phyloP scores from a whole-genome alignment of 2,113 vertebrate species.

The Odocoileus hemionus region DNA sequence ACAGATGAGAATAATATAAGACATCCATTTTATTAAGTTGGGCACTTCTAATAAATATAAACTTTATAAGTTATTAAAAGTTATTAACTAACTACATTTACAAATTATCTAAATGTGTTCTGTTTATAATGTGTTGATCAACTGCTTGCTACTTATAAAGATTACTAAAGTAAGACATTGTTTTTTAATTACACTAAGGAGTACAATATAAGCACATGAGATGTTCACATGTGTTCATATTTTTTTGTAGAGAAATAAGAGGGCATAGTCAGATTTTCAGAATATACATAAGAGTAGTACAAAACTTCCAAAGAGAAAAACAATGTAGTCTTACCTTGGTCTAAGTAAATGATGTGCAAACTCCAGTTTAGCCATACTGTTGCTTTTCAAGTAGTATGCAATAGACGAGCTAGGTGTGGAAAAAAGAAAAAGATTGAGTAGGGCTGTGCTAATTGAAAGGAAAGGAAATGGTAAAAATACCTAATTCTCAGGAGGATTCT shows the following conservation, averaged over 20 bases:
- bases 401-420: not conserved
- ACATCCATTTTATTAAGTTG: not conserved
- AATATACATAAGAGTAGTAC: not conserved
- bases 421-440: not conserved
- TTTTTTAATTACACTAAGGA: not conserved
- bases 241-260: not conserved
- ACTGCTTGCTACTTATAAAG: not conserved
- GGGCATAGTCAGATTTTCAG: not conserved
- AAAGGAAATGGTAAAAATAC: not conserved
- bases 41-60: not conserved
- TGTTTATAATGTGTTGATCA: not conserved
- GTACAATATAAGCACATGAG: not conserved
- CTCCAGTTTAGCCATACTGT: not conserved
- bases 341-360: not conserved
- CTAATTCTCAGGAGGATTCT: not conserved
- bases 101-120: not conserved
- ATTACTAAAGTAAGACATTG: not conserved
- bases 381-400: not conserved
- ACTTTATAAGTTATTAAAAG: not conserved
- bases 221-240: not conserved
- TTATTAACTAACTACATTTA: not conserved
- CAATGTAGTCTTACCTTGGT: not conserved
- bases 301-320: not conserved
- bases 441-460: not conserved
- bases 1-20: not conserved